Conservation (phyloP, 2,113 vertebrate species). For the Atractosteus spatula region DNA sequence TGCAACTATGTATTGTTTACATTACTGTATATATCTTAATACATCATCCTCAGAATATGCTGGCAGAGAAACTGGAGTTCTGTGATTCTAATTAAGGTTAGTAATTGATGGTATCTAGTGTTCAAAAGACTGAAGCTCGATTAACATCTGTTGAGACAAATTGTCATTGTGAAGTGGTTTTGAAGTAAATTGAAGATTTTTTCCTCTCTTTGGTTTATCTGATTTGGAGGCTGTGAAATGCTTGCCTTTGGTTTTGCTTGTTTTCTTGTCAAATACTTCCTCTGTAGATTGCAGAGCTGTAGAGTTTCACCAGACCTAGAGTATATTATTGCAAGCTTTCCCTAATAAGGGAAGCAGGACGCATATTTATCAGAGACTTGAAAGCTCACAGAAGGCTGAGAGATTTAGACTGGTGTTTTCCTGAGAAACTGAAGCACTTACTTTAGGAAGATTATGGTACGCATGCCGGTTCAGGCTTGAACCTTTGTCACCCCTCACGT, state of each 20-base stretch:
- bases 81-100: conserved; percentile 86
- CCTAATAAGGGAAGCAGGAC: conserved; percentile 77
- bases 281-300: conserved; percentile 69
- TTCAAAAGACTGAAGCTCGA: conserved; percentile 80
- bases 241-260: conserved; percentile 77
- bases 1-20: conserved; percentile 93
- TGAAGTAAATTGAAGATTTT: conserved; percentile 73
- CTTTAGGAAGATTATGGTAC: conserved; percentile 88
- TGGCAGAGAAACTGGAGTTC: conserved; percentile 72
- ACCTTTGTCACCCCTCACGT: conserved; percentile 88
- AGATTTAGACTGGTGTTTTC: conserved; percentile 69
- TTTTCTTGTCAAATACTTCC: conserved; percentile 70
- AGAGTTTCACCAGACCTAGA: conserved; percentile 73
- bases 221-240: conserved; percentile 79
- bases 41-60: conserved; percentile 79
- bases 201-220: conserved; percentile 74
- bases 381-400: conserved; percentile 70
- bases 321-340: conserved; percentile 73
- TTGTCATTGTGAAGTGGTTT: conserved; percentile 87
- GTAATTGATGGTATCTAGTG: conserved; percentile 83
- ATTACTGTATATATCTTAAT: conserved; percentile 84
- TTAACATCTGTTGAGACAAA: conserved; percentile 87
- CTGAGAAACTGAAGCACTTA: conserved; percentile 70
- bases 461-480: conserved; percentile 83
- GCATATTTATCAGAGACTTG: conserved; percentile 73